Conservation (phyloP, 2,888 invertebrate species). For the Noctua janthina region DNA sequence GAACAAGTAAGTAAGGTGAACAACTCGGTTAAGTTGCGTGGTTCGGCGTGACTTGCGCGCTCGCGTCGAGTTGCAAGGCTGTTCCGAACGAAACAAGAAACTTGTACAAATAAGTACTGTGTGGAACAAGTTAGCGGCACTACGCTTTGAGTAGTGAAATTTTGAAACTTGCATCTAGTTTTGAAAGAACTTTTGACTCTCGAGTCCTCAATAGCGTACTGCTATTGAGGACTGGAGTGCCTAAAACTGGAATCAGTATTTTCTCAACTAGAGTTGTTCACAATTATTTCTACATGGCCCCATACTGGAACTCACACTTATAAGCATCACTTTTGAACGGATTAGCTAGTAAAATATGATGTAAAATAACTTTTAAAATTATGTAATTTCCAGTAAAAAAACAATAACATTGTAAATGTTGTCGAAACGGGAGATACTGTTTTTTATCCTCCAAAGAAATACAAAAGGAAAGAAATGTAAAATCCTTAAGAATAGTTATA, state of each 20-base stretch:
- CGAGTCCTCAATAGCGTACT: neutral
- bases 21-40: conserved; percentile 41
- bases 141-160: neutral
- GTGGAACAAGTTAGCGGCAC: conserved; percentile 16
- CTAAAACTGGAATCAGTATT: neutral
- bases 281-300: neutral
- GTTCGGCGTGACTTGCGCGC: conserved; percentile 13
- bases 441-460: neutral
- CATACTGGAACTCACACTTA: neutral
- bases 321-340: neutral
- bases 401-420: neutral
- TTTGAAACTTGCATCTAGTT: neutral
- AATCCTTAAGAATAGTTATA: neutral
- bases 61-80: neutral
- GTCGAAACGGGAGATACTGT: no score
- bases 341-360: neutral
- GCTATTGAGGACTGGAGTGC: neutral
- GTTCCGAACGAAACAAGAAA: conserved; percentile 16
- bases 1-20: conserved; percentile 34
- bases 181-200: neutral
- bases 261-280: neutral
- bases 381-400: no score
- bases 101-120: conserved; percentile 1
- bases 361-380: neutral
- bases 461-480: neutral